A percentile compares a stretch with the other conserved stretches of the same genome.
Evolutionary conservation across 2,888 invertebrate genomes (phyloP).

Genomic region (Rotaria socialis): DNA sequence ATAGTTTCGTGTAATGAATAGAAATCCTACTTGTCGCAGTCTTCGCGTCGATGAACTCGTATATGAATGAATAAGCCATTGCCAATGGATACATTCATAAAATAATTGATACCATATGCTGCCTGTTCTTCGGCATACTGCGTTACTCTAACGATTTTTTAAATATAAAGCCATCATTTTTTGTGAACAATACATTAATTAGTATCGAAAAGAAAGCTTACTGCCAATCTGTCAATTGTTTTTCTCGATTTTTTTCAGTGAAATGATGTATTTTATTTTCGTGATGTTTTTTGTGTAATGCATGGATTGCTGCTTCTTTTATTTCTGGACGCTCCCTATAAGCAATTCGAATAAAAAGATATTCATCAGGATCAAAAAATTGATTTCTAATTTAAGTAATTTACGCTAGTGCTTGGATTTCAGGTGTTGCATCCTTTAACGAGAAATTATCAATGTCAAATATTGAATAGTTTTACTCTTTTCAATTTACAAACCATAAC

Average conservation of each 20-base stretch:
- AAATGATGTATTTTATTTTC: not conserved
- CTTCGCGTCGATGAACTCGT: not conserved
- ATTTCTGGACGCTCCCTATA: not conserved
- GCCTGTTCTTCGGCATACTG: not conserved
- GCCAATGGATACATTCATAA: constrained; percentile 5
- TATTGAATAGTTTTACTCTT: no score
- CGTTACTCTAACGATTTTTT: not conserved
- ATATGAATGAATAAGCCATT: constrained; percentile 11
- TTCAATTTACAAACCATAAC: no score
- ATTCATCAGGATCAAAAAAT: no score
- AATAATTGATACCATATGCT: not conserved
- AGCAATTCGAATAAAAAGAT: no score
- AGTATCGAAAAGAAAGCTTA: not conserved
- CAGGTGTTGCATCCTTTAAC: no score
- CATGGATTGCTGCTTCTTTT: not conserved
- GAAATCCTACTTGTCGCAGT: not conserved
- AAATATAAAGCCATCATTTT: not conserved
- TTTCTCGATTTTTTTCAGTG: not conserved
- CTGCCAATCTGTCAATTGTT: no score
- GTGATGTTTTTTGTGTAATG: not conserved
- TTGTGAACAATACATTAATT: no score
- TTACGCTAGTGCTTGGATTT: no score
- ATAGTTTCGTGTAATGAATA: constrained; percentile 10
- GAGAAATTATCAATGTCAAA: no score
- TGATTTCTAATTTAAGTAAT: no score